Percentiles rank a stretch among this genome's conserved stretches.
Conservation (phyloP, 2,888 invertebrate genomes). For the Loripinus fragilis region DNA sequence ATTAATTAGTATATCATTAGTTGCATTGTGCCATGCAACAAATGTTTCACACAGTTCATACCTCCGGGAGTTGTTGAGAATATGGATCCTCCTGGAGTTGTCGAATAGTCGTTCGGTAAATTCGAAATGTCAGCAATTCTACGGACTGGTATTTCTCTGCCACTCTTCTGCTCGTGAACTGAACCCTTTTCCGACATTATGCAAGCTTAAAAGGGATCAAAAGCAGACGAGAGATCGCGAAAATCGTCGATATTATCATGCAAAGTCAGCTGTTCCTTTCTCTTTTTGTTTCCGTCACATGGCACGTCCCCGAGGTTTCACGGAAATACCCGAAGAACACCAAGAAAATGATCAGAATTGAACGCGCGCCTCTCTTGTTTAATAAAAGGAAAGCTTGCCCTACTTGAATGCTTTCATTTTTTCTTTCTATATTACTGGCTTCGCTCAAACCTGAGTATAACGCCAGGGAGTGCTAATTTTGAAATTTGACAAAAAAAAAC, state of each 20-base stretch:
- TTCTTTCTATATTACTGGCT: too few species aligned
- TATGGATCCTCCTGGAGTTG: conserved; percentile 96
- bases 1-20: too few species aligned
- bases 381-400: too few species aligned
- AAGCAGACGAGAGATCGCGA: conserved; percentile 24
- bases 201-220: conserved; percentile 31
- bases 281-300: conserved; percentile 54
- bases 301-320: conserved; percentile 25
- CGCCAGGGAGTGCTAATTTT: too few species aligned
- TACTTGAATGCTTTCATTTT: too few species aligned
- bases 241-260: conserved; percentile 34
- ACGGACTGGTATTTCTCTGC: conserved; percentile 88
- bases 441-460: too few species aligned
- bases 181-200: conserved; percentile 68
- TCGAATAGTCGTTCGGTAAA: conserved; percentile 94
- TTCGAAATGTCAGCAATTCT: conserved; percentile 92
- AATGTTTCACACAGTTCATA: too few species aligned
- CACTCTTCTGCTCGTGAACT: conserved; percentile 59
- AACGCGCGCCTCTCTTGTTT: too few species aligned
- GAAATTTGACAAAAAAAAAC: too few species aligned
- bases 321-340: too few species aligned
- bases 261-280: conserved; percentile 57
- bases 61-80: conserved; percentile 98
- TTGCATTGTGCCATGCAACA: too few species aligned
- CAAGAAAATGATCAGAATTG: too few species aligned